Conservation (phyloP, 2,797 vertebrate genomes). For the Champsocephalus esox region DNA sequence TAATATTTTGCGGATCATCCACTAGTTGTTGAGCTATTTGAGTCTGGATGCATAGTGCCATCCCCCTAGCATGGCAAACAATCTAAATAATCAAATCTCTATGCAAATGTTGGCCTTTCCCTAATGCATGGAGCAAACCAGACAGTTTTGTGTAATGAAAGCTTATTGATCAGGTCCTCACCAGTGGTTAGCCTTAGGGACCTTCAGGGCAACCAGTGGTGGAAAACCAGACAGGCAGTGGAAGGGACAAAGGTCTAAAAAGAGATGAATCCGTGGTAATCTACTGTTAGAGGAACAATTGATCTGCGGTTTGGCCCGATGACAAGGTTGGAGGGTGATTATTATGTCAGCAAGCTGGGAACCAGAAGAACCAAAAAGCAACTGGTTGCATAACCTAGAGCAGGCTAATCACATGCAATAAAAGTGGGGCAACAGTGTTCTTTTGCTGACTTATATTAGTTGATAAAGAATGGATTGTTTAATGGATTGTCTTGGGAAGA, state of each 20-base stretch:
- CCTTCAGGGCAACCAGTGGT: slow-evolving; percentile 68
- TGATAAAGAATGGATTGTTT: slow-evolving; percentile 26
- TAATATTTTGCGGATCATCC: not conserved
- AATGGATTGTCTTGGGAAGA: slow-evolving; percentile 43
- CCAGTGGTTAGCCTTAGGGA: slow-evolving; percentile 75
- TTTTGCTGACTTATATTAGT: slow-evolving; percentile 30
- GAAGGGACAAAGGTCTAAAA: slow-evolving; percentile 76
- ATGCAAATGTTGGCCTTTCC: slow-evolving; percentile 32
- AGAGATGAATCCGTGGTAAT: slow-evolving; percentile 80
- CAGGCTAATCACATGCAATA: slow-evolving; percentile 38
- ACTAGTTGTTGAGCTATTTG: slow-evolving; percentile 4
- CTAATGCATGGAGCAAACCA: slow-evolving; percentile 65
- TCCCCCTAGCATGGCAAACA: not conserved
- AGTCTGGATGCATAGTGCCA: not conserved
- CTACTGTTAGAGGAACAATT: slow-evolving; percentile 83
- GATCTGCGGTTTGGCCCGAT: slow-evolving; percentile 78
- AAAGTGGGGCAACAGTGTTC: slow-evolving; percentile 35
- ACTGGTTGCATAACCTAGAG: slow-evolving; percentile 72
- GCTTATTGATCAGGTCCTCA: slow-evolving; percentile 73
- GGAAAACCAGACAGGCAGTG: slow-evolving; percentile 78
- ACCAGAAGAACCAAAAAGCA: slow-evolving; percentile 65
- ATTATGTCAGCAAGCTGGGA: slow-evolving; percentile 75
- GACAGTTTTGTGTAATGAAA: slow-evolving; percentile 79
- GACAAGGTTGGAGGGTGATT: slow-evolving; percentile 76
- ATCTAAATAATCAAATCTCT: slow-evolving; percentile 28